These are phyloP conservation scores for Drosophila carrolli DNA, from an alignment of 1,140 invertebrate genomes.

Conservation along the genomic window DNA sequence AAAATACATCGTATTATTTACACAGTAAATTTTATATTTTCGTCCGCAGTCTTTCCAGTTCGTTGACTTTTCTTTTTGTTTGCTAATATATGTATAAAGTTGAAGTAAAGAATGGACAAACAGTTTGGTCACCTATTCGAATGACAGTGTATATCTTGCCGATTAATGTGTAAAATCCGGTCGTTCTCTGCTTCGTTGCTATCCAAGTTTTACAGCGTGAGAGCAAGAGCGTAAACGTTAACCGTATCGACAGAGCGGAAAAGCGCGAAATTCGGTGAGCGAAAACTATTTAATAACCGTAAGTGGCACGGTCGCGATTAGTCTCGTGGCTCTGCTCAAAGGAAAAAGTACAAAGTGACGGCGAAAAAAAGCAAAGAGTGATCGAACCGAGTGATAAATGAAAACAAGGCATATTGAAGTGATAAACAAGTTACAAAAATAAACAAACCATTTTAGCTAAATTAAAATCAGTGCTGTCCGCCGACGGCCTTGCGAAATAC, in stretches of 20 bases:
- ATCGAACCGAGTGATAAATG: conserved; percentile 59
- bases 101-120: too few species aligned
- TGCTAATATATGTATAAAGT: too few species aligned
- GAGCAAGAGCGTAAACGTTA: conserved; percentile 1
- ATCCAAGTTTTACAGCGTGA: conserved; percentile 23
- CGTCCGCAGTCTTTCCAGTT: too few species aligned
- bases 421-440: conserved; percentile 27
- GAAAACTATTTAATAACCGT: conserved; percentile 74
- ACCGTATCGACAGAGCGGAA: conserved; percentile 6
- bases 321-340: conserved; percentile 53
- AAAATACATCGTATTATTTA: not conserved
- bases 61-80: too few species aligned
- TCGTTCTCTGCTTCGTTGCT: conserved; percentile 23
- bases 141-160: conserved; percentile 15
- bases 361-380: conserved; percentile 9
- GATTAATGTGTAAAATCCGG: conserved; percentile 9
- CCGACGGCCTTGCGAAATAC: not conserved
- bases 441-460: conserved; percentile 22
- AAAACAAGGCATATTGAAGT: conserved; percentile 49
- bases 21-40: not conserved
- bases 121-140: not conserved
- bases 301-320: conserved; percentile 54
- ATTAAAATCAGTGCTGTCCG: conserved; percentile 15
- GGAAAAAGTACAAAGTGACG: conserved; percentile 20
- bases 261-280: conserved; percentile 20